phyloP scores from a whole-genome alignment of 2,797 vertebrate species.

The Bufotes viridis region DNA sequence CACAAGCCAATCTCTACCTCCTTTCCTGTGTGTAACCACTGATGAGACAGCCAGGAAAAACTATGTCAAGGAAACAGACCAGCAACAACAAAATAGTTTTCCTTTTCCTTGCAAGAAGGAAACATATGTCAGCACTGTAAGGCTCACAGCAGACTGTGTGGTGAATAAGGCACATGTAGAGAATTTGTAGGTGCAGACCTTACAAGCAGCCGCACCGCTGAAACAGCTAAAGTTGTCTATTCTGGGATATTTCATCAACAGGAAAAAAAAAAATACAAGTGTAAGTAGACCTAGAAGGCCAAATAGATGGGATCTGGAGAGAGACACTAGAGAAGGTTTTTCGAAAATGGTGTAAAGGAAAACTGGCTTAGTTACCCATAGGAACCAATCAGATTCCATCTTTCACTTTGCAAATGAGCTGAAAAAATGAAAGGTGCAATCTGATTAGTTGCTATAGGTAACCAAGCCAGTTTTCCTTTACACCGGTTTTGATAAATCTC shows the following conservation, averaged over 20 bases:
- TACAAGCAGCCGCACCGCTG: too few species aligned
- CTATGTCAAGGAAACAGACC: constrained; percentile 16
- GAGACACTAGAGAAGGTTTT: too few species aligned
- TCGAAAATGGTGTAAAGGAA: too few species aligned
- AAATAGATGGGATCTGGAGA: too few species aligned
- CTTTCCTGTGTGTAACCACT: constrained; percentile 12
- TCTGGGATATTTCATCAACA: not conserved
- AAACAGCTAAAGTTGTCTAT: not conserved
- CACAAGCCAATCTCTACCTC: constrained; percentile 4
- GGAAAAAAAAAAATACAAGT: not conserved
- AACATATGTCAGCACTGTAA: constrained; percentile 9
- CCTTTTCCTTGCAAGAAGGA: not conserved
- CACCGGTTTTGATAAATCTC: too few species aligned
- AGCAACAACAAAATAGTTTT: not conserved
- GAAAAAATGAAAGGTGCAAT: too few species aligned
- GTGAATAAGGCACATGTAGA: not conserved
- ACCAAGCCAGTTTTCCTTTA: too few species aligned
- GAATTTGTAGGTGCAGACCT: not conserved
- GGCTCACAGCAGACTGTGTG: not conserved
- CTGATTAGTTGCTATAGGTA: too few species aligned
- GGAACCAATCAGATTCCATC: too few species aligned
- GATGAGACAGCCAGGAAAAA: constrained; percentile 11
- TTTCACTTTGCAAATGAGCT: too few species aligned
- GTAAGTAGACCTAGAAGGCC: not conserved
- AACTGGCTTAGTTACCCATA: too few species aligned